A percentile compares a stretch with the other conserved stretches of the same genome.
Evolutionary conservation across 2,113 vertebrate genomes (phyloP).

Genomic region (Phainopepla nitens): DNA sequence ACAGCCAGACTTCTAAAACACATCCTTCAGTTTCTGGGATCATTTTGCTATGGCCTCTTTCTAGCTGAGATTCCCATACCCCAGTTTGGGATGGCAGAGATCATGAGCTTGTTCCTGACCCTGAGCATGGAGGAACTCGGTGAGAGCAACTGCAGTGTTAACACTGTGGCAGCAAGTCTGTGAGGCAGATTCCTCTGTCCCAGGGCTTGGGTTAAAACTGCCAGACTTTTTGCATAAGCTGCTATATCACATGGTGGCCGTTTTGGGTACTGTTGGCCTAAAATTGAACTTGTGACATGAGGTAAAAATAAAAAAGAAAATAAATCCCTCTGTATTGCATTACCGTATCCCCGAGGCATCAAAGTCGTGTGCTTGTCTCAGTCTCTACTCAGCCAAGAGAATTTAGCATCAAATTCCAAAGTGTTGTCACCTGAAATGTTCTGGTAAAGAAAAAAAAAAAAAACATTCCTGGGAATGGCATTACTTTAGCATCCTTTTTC

Average conservation of each 20-base stretch:
- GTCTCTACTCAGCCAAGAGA: background rate
- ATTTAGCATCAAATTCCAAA: conserved; percentile 23
- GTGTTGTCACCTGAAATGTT: conserved; percentile 16
- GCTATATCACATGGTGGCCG: background rate
- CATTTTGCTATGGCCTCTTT: background rate
- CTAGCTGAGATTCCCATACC: background rate
- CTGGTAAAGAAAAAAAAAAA: background rate
- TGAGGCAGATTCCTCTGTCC: background rate
- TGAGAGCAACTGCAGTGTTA: background rate
- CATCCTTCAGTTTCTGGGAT: background rate
- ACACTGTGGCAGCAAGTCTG: background rate
- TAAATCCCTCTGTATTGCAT: conserved; percentile 36
- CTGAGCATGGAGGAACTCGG: accelerated
- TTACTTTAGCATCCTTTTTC: background rate
- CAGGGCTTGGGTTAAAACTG: background rate
- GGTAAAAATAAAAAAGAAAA: conserved; percentile 57
- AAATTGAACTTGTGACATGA: conserved; percentile 58
- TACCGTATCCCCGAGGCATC: background rate
- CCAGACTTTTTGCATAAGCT: background rate
- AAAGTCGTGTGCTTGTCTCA: background rate
- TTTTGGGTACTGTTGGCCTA: conserved; percentile 44
- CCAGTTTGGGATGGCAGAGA: background rate
- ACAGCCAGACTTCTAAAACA: background rate
- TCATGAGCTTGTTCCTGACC: accelerated
- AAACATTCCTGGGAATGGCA: background rate